Conservation (phyloP, 1,140 invertebrate genomes). For the Adelges cooleyi region DNA sequence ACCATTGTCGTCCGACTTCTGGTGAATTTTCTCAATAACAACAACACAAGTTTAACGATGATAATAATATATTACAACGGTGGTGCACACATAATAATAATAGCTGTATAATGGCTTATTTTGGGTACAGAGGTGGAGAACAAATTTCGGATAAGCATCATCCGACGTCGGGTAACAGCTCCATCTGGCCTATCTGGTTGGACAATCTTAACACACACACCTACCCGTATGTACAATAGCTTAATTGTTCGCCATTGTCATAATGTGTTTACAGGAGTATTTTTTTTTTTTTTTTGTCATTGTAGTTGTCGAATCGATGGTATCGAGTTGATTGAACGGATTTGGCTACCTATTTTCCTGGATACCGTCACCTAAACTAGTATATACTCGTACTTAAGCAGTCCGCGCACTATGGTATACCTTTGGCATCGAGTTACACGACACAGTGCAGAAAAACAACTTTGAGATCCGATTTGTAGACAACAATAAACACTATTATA, state of each 20-base stretch:
- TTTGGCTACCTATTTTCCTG: conserved; percentile 18
- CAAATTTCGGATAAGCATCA: conserved; percentile 18
- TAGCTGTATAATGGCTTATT: conserved; percentile 2
- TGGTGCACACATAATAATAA: neutral
- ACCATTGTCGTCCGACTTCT: neutral
- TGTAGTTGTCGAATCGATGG: neutral
- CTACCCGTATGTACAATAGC: neutral
- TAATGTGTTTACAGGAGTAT: conserved; percentile 32
- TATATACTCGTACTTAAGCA: no score
- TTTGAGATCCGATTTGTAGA: no score
- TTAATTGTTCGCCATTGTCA: conserved; percentile 3
- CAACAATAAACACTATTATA: no score
- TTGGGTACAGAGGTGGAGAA: neutral
- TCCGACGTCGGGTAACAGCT: neutral
- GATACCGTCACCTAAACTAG: neutral
- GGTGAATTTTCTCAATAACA: neutral
- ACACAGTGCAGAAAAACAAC: no score
- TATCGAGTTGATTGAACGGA: conserved; percentile 11
- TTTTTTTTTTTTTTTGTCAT: conserved; percentile 30
- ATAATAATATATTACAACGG: neutral
- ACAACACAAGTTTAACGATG: neutral
- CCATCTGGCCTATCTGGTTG: neutral
- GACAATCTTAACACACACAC: neutral
- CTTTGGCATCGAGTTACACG: no score
- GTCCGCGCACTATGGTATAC: no score